phyloP scores from a whole-genome alignment of 2,797 vertebrate species.

The Artibeus jamaicensis region DNA sequence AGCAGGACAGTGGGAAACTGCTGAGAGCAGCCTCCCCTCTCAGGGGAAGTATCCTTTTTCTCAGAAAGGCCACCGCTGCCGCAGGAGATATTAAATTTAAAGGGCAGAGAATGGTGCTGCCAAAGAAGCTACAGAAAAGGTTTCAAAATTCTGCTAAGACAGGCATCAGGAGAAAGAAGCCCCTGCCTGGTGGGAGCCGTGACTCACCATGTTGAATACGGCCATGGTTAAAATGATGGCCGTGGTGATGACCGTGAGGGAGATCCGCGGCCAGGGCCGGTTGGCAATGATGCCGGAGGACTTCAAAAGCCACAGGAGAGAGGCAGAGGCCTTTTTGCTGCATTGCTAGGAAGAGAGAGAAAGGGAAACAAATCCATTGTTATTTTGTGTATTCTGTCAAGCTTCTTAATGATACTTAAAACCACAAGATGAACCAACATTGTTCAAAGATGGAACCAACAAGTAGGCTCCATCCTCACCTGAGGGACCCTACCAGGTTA shows the following conservation, averaged over 20 bases:
- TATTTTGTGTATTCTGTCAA: background rate
- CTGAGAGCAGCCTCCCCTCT: background rate
- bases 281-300: constrained; percentile 94
- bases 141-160: background rate
- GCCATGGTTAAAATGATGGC: constrained; percentile 95
- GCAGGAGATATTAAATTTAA: background rate
- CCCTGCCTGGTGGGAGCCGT: fast-evolving
- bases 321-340: constrained; percentile 90
- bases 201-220: constrained; percentile 94
- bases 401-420: background rate
- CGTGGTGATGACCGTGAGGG: constrained; percentile 93
- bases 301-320: constrained; percentile 90
- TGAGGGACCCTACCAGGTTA: background rate
- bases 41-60: background rate
- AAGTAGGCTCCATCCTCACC: too few species aligned
- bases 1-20: background rate
- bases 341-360: constrained; percentile 87
- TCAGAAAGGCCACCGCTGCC: fast-evolving
- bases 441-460: background rate
- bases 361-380: constrained; percentile 15
- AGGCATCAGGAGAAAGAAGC: fast-evolving
- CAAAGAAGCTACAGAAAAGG: background rate
- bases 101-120: background rate
- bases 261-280: constrained; percentile 94
- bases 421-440: background rate